Percentiles rank a stretch among this genome's conserved stretches.
Evolutionary conservation across 2,888 invertebrate genomes (phyloP).

Genomic region (Mantis religiosa): DNA sequence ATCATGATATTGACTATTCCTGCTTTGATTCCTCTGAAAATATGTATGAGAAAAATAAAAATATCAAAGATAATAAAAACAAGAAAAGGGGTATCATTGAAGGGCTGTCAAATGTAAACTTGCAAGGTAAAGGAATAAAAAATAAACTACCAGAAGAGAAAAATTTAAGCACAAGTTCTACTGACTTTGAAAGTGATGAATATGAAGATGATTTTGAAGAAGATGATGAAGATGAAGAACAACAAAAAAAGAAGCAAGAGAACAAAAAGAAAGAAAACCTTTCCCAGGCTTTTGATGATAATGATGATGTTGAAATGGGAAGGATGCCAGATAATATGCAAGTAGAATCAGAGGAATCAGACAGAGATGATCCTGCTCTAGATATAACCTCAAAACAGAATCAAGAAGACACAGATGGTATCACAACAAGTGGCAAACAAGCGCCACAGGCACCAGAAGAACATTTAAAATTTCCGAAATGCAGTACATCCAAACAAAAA

Average conservation of each 20-base stretch:
- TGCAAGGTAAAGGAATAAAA: background rate
- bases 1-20: constrained; percentile 17
- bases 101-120: background rate
- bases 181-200: background rate
- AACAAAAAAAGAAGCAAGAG: background rate
- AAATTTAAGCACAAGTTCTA: background rate
- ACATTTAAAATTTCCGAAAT: background rate
- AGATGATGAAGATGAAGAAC: background rate
- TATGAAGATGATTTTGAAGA: background rate
- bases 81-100: background rate
- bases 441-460: background rate
- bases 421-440: background rate
- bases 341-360: no score
- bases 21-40: constrained; percentile 5
- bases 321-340: background rate
- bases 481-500: background rate
- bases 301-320: background rate
- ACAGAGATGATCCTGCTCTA: background rate
- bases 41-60: background rate
- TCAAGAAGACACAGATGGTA: background rate
- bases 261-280: background rate
- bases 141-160: background rate
- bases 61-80: background rate
- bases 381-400: background rate
- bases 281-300: background rate